Evolutionary conservation across 2,797 vertebrate species (phyloP).

Genomic region (Ficedula albicollis): DNA sequence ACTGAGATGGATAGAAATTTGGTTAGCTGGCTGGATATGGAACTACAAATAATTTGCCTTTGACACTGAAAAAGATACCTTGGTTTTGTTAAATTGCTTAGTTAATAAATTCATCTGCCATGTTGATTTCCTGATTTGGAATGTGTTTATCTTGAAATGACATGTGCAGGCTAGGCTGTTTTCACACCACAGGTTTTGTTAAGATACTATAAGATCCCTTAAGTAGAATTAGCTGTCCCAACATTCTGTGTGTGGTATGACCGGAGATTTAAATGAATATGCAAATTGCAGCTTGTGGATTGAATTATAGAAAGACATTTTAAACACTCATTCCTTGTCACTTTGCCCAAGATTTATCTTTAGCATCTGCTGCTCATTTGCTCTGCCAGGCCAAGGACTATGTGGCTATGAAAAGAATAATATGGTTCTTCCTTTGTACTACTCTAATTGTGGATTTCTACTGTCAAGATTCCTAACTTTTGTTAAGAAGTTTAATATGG

Average conservation of each 20-base stretch:
- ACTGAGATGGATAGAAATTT: not conserved
- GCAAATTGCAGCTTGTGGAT: not conserved
- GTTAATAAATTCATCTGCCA: not conserved
- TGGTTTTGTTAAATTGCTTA: not conserved
- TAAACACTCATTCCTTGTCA: not conserved
- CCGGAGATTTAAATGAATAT: slow-evolving; percentile 17
- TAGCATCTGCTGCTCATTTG: slow-evolving; percentile 38
- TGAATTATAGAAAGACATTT: slow-evolving; percentile 10
- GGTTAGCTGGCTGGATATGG: not conserved
- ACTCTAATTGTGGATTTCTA: not conserved
- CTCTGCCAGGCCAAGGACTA: not conserved
- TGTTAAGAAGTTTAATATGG: not conserved
- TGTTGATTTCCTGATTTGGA: not conserved
- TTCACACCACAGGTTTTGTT: slow-evolving; percentile 36
- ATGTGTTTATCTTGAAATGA: not conserved
- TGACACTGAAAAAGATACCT: not conserved
- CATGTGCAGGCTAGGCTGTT: not conserved
- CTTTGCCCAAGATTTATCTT: slow-evolving; percentile 5
- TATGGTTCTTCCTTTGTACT: not conserved
- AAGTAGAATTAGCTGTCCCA: slow-evolving; percentile 7
- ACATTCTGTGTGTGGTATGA: not conserved
- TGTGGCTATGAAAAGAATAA: not conserved
- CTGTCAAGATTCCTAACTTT: not conserved
- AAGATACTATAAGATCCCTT: not conserved
- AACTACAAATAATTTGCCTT: not conserved